Evolutionary conservation across 1,140 invertebrate species (phyloP), one percentile per base, ranked within the genome.

Genomic region (Eriocheir sinensis): DNA sequence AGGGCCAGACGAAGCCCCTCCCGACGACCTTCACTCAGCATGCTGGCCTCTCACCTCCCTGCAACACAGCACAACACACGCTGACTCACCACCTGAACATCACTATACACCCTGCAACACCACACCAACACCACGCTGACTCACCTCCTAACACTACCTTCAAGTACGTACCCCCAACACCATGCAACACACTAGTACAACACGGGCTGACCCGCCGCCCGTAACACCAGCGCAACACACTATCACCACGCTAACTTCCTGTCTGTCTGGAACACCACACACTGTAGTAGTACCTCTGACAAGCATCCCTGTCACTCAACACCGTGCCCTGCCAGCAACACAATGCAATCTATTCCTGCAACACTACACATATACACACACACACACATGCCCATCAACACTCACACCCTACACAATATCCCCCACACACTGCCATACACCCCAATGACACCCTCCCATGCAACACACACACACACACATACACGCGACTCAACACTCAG

Each of bases 1-100:
- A 98, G 96, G 93, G 97, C 97, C 95, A 98, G 96, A 95, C 97
- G 97, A 93, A 98, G 97, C 91, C 97, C 97, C 96, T 97, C 97
- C 91, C 97, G 96, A 89, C 96, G 97, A 85, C 96, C 96, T 96
- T 96, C 96, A 91, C 97, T 97, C 94, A 96, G 96, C 95, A 98
- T 95, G 86, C 92, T 89, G 91, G 44, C 94, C 83, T 89, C 91
- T 93, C 94, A 92, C 60, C 85, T 81, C 81, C 60, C 94, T 95
- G 94, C 91, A 95, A 95, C 60, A 89, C 17, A 32, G 79, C 44
- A 53, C 34, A 15, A 38, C 27, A 91, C 89, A 30, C 40, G 30
- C n/a, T 86, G 36, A 92, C 27, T 38, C n/a, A 92, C 40, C n/a
- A 30, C 53, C 32, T 60, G 30, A 27, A 53, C 30, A 60, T 0